Conservation (phyloP, 2,888 invertebrate species). For the Nomada goodeniana region DNA sequence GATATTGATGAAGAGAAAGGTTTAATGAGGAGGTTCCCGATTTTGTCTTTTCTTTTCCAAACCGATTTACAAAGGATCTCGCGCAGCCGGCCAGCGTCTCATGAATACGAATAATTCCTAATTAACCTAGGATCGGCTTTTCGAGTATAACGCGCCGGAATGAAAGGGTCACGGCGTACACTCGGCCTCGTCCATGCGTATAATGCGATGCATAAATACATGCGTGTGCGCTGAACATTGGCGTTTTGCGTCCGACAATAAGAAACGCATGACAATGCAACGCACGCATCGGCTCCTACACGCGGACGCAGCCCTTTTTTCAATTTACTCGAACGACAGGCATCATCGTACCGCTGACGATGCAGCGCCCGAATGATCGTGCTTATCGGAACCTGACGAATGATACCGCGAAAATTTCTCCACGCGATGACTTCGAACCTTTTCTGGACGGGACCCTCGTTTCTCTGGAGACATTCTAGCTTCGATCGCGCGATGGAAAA, state of each 20-base stretch:
- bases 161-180: conserved; percentile 55
- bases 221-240: conserved; percentile 77
- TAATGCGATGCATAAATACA: conserved; percentile 82
- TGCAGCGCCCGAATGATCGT: neutral
- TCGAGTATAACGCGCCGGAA: conserved; percentile 33
- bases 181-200: conserved; percentile 52
- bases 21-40: conserved; percentile 21
- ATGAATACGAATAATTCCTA: conserved; percentile 59
- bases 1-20: conserved; percentile 11
- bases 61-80: conserved; percentile 15
- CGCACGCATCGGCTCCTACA: conserved; percentile 48
- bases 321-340: conserved; percentile 34
- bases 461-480: neutral
- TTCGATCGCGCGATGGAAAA: no score
- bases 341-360: conserved; percentile 11
- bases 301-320: conserved; percentile 38
- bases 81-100: neutral
- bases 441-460: neutral
- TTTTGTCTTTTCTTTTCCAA: neutral
- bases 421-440: conserved; percentile 18
- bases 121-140: conserved; percentile 48
- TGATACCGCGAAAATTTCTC: conserved; percentile 17
- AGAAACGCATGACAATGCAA: conserved; percentile 74
- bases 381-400: conserved; percentile 31
- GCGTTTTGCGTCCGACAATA: conserved; percentile 79